Evolutionary conservation across 2,797 vertebrate genomes (phyloP).

Genomic region (Onychomys arenicola): DNA sequence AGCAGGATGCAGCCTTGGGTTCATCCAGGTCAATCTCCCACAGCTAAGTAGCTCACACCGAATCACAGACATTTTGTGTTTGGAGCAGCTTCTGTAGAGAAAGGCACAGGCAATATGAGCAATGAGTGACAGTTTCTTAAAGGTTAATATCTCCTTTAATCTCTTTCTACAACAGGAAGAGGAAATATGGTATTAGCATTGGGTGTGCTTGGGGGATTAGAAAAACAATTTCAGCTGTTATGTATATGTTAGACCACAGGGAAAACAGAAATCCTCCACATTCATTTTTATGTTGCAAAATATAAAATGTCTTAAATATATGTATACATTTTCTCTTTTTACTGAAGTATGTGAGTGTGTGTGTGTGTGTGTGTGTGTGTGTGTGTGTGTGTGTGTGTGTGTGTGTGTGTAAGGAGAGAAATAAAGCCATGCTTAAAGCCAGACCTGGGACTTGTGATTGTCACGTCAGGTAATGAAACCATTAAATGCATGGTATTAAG

Average conservation of each 20-base stretch:
- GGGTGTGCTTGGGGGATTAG: constrained; percentile 90
- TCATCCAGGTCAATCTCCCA: constrained; percentile 86
- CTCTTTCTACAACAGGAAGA: constrained; percentile 88
- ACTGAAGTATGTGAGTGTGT: constrained; percentile 80
- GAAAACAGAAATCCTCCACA: constrained; percentile 84
- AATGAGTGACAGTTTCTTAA: constrained; percentile 92
- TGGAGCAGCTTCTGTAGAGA: constrained; percentile 85
- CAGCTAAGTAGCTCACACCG: constrained; percentile 87
- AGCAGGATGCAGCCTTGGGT: constrained; percentile 75
- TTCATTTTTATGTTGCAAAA: constrained; percentile 87
- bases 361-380: constrained; percentile 57
- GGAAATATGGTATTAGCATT: constrained; percentile 87
- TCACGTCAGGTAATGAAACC: constrained; percentile 97
- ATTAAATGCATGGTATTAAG: constrained; percentile 99
- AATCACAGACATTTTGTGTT: constrained; percentile 89
- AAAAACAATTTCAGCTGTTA: constrained; percentile 89
- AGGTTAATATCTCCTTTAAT: constrained; percentile 92
- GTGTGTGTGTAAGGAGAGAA: constrained; percentile 38
- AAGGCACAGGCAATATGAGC: constrained; percentile 80
- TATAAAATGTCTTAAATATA: constrained; percentile 85
- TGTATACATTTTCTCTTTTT: constrained; percentile 77
- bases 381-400: not conserved
- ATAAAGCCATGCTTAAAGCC: constrained; percentile 85
- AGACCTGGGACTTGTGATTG: constrained; percentile 90
- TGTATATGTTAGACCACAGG: constrained; percentile 86